Conservation (phyloP, 2,797 vertebrate species). For the Zalophus californianus region DNA sequence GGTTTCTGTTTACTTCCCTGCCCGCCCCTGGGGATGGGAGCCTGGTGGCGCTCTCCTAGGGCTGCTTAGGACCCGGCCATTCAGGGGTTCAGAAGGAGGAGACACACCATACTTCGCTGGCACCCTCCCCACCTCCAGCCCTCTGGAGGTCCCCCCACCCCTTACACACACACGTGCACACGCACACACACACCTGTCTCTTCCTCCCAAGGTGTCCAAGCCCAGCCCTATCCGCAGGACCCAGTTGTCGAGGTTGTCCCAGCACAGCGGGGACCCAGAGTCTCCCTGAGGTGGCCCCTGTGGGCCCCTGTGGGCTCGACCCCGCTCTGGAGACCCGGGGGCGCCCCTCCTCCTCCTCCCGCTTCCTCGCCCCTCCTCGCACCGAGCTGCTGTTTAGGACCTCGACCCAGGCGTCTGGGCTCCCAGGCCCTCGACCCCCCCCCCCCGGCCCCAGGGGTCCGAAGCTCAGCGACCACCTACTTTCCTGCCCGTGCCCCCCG, state of each 20-base stretch:
- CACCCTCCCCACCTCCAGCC: background rate
- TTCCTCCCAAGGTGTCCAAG: background rate
- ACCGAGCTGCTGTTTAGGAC: background rate
- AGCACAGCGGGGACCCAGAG: background rate
- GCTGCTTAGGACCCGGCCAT: background rate
- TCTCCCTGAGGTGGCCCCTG: background rate
- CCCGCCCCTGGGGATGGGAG: constrained; percentile 53
- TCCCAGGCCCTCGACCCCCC: background rate
- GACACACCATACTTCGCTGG: background rate
- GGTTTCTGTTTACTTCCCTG: constrained; percentile 79
- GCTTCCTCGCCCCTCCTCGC: background rate
- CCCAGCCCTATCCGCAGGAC: background rate
- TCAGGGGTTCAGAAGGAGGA: background rate
- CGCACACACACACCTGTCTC: background rate
- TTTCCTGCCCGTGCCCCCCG: background rate
- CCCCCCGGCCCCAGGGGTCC: background rate
- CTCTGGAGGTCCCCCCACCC: background rate
- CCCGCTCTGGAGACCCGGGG: background rate
- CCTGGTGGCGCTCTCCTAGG: background rate
- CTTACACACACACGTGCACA: accelerated
- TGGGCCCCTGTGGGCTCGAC: background rate
- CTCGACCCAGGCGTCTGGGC: background rate
- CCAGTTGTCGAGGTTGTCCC: background rate
- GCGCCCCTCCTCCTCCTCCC: background rate
- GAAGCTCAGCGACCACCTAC: background rate